These are phyloP conservation scores for Agapornis roseicollis DNA, from an alignment of 2,113 vertebrate genomes.

Conservation along the genomic window DNA sequence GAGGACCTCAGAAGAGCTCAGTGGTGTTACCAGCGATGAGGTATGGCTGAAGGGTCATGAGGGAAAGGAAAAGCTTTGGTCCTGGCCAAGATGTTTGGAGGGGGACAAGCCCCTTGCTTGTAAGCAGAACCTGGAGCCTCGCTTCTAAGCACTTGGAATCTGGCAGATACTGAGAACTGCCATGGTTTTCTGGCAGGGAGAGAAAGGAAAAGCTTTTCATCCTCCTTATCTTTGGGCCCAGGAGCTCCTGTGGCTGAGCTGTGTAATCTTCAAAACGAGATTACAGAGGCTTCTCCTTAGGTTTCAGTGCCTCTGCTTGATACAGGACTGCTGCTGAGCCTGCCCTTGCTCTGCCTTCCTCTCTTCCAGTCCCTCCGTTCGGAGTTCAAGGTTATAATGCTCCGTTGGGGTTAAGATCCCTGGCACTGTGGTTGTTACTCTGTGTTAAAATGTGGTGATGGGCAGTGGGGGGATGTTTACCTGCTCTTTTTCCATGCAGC, in stretches of 20 bases:
- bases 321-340: not conserved
- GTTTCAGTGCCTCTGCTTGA: not conserved
- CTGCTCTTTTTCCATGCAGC: not conserved
- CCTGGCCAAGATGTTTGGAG: not conserved
- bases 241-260: not conserved
- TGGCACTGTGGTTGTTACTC: accelerated
- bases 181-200: not conserved
- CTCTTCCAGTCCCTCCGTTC: not conserved
- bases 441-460: not conserved
- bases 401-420: accelerated
- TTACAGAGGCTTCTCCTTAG: not conserved
- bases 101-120: not conserved
- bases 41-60: not conserved
- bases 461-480: not conserved
- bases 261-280: conserved; percentile 2
- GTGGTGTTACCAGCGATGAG: not conserved
- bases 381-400: not conserved
- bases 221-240: not conserved
- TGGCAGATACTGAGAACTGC: not conserved
- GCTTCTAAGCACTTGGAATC: not conserved
- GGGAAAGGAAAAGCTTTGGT: not conserved
- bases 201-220: not conserved
- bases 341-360: not conserved
- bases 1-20: not conserved
- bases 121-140: not conserved